These are phyloP conservation scores for Pterois miles DNA, from an alignment of 2,797 vertebrate species.

Conservation along the genomic window DNA sequence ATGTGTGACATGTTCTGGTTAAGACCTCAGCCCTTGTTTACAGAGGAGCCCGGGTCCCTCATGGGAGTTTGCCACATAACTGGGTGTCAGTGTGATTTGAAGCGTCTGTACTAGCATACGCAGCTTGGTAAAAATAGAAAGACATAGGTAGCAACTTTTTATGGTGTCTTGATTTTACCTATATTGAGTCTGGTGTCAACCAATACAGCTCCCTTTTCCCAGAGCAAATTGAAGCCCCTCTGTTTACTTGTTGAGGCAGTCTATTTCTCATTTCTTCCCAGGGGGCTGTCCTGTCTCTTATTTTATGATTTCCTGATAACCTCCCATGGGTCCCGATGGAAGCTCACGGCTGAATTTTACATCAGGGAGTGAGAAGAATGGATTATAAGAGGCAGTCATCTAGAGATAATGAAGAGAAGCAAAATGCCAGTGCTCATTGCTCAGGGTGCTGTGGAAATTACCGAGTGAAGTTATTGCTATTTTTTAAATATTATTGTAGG, in stretches of 20 bases:
- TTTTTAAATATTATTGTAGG: slow-evolving; percentile 58
- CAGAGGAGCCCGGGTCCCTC: slow-evolving; percentile 36
- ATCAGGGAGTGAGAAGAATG: slow-evolving; percentile 71
- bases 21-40: slow-evolving; percentile 69
- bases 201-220: slow-evolving; percentile 38
- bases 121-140: slow-evolving; percentile 35
- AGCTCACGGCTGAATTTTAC: slow-evolving; percentile 76
- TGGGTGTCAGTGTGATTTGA: slow-evolving; percentile 34
- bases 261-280: slow-evolving; percentile 67
- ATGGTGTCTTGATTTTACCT: slow-evolving; percentile 49
- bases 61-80: slow-evolving; percentile 29
- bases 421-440: slow-evolving; percentile 75
- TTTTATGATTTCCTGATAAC: slow-evolving; percentile 80
- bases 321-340: slow-evolving; percentile 70
- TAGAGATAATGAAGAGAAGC: slow-evolving; percentile 83
- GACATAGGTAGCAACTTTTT: slow-evolving; percentile 14
- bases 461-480: slow-evolving; percentile 60
- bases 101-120: slow-evolving; percentile 14
- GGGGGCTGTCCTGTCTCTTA: slow-evolving; percentile 71
- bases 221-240: slow-evolving; percentile 46
- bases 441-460: slow-evolving; percentile 71
- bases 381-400: slow-evolving; percentile 82
- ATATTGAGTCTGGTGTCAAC: slow-evolving; percentile 49
- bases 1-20: slow-evolving; percentile 64
- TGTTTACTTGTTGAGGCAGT: slow-evolving; percentile 71